Percentiles rank a stretch among this genome's conserved stretches.
phyloP scores from a whole-genome alignment of 2,113 vertebrate genomes.

The Recurvirostra avosetta region DNA sequence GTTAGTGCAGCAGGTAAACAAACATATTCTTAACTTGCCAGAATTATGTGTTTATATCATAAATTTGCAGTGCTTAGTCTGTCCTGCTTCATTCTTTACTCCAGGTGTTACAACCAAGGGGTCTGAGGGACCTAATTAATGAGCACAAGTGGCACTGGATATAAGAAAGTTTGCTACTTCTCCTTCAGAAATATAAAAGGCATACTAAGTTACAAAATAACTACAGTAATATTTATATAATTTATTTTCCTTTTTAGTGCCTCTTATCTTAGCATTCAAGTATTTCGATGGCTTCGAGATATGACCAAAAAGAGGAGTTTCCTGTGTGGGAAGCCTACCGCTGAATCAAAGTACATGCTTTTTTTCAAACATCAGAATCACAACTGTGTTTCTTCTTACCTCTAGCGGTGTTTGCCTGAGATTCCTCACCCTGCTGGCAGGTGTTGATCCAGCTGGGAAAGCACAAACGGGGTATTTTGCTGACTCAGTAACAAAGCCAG shows the following conservation, averaged over 20 bases:
- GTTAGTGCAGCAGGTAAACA: not conserved
- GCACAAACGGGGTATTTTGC: not conserved
- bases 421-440: not conserved
- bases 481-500: not conserved
- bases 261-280: not conserved
- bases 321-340: not conserved
- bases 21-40: not conserved
- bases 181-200: not conserved
- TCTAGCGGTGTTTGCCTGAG: not conserved
- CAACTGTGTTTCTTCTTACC: not conserved
- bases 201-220: not conserved
- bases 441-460: slow-evolving; percentile 10
- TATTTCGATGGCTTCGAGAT: not conserved
- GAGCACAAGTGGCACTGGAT: not conserved
- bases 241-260: not conserved
- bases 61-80: not conserved
- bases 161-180: not conserved
- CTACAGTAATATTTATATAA: not conserved
- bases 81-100: not conserved
- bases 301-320: not conserved
- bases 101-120: not conserved
- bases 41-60: not conserved
- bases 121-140: not conserved
- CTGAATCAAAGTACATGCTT: not conserved
- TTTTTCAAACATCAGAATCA: not conserved